Conservation (phyloP, 1,140 invertebrate genomes). For the Atta cephalotes region DNA sequence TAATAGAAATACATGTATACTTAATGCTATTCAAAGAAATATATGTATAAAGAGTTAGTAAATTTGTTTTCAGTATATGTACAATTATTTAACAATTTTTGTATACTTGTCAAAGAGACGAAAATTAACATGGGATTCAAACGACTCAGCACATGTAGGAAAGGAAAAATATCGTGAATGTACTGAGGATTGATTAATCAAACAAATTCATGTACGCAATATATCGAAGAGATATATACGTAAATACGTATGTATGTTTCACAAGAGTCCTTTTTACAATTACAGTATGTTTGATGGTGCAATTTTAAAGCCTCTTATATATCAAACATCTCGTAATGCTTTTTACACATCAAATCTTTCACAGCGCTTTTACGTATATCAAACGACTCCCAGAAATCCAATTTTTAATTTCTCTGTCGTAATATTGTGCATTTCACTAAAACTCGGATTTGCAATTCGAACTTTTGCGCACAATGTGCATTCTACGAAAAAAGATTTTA, state of each 20-base stretch:
- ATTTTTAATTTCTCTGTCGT: neutral
- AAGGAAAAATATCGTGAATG: too few relatives aligned
- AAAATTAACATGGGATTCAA: too few relatives aligned
- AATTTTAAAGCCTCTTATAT: conserved; percentile 26
- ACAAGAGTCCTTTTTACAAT: neutral
- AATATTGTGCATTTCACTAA: neutral
- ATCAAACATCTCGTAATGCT: neutral
- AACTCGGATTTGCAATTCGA: neutral
- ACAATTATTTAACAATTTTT: too few relatives aligned
- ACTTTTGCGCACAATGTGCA: neutral
- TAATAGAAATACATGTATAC: too few relatives aligned
- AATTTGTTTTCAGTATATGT: too few relatives aligned
- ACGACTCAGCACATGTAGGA: too few relatives aligned
- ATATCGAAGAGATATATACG: neutral
- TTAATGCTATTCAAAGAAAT: too few relatives aligned
- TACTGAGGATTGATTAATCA: too few relatives aligned
- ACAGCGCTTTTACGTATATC: neutral
- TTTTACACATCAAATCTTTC: neutral
- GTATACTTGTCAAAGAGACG: too few relatives aligned
- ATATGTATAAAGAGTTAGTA: too few relatives aligned
- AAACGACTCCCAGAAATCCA: neutral
- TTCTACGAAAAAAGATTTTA: neutral
- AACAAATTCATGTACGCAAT: neutral
- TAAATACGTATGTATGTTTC: neutral
- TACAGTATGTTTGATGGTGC: neutral